Conservation (phyloP, 2,113 vertebrate genomes). For the Nerophis ophidion region DNA sequence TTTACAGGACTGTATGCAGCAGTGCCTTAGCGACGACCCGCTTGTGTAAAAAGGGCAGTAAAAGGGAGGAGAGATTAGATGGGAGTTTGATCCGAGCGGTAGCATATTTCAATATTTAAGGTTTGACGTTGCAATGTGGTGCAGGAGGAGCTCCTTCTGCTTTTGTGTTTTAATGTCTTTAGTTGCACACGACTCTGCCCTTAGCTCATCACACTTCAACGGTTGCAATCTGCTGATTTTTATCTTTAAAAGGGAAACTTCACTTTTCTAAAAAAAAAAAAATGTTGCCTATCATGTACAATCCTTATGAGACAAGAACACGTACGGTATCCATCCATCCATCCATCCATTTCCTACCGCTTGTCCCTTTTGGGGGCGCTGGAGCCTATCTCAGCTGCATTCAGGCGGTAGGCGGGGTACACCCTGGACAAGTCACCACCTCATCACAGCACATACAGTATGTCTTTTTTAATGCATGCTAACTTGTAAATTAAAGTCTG, state of each 20-base stretch:
- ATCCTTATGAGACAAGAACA: too few species aligned
- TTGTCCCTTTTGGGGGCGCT: too few species aligned
- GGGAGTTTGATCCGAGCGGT: slow-evolving; percentile 12
- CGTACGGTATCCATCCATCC: too few species aligned
- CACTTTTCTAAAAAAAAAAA: too few species aligned
- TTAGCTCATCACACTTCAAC: neutral
- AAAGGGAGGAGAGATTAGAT: slow-evolving; percentile 18
- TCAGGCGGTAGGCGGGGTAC: too few species aligned
- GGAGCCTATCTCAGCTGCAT: too few species aligned
- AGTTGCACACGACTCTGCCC: neutral
- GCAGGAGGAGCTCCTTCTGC: slow-evolving; percentile 26
- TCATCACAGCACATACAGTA: too few species aligned
- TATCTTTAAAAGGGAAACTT: neutral
- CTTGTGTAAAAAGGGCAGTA: slow-evolving; percentile 30
- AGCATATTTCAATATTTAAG: slow-evolving; percentile 10
- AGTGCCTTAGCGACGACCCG: slow-evolving; percentile 68
- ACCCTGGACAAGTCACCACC: too few species aligned
- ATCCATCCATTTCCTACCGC: too few species aligned
- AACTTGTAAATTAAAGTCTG: too few species aligned
- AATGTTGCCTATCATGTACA: too few species aligned
- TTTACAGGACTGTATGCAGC: slow-evolving; percentile 41
- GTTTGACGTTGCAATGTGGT: slow-evolving; percentile 31
- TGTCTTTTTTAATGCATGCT: too few species aligned
- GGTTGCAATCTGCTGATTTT: neutral
- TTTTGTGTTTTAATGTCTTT: neutral